Percentiles rank a stretch among this genome's conserved stretches.
phyloP scores from a whole-genome alignment of 2,113 vertebrate species.

The Tretioscincus oriximinensis region DNA sequence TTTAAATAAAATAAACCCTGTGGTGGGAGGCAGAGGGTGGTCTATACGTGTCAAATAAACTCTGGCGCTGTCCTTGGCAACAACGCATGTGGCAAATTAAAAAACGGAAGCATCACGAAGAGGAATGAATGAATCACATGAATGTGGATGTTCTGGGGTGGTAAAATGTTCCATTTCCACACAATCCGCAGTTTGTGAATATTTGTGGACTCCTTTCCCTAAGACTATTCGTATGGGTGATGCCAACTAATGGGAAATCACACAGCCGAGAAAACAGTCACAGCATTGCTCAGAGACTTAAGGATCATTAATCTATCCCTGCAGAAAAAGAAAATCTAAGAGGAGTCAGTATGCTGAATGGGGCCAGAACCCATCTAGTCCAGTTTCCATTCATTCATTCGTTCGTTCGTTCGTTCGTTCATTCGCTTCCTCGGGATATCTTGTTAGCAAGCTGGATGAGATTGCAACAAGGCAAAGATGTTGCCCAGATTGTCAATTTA shows the following conservation, averaged over 20 bases:
- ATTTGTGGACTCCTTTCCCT: background rate
- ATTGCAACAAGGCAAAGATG: too few relatives aligned
- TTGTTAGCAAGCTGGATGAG: too few relatives aligned
- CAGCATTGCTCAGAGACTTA: background rate
- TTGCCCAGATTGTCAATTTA: too few relatives aligned
- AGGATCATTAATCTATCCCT: background rate
- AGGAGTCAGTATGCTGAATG: background rate
- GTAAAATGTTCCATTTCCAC: background rate
- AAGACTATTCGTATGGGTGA: background rate
- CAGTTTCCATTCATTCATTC: too few relatives aligned
- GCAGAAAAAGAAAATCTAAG: background rate
- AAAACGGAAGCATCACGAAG: background rate
- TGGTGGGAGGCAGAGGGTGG: background rate
- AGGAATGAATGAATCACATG: too few relatives aligned
- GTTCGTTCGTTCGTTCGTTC: too few relatives aligned
- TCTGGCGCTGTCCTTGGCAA: slow-evolving; percentile 1
- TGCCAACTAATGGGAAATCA: background rate
- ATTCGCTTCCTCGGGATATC: too few relatives aligned
- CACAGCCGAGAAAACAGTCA: background rate
- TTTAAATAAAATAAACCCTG: too few relatives aligned
- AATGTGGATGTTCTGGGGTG: background rate
- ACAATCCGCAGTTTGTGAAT: background rate
- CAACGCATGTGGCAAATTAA: slow-evolving; percentile 24
- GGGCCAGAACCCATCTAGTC: too few relatives aligned
- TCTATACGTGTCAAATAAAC: slow-evolving; percentile 29